Conservation (phyloP, 2,113 vertebrate genomes). For the Cygnus atratus region DNA sequence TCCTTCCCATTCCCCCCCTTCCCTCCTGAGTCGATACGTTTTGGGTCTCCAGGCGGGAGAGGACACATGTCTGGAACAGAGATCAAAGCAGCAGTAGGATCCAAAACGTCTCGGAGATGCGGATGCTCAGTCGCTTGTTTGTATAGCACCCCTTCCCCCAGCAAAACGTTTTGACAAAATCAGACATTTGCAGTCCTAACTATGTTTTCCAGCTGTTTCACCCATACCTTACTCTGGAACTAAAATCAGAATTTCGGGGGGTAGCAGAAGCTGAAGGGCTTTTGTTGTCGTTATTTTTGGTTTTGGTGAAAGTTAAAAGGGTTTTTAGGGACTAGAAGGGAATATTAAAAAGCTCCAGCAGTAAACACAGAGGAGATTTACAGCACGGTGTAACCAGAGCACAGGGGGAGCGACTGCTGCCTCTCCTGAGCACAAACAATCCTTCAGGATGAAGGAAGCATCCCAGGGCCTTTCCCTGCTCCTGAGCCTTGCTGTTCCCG, state of each 20-base stretch:
- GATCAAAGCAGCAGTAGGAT: slow-evolving; percentile 10
- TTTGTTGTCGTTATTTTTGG: no score
- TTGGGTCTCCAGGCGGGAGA: neutral
- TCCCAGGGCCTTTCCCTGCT: neutral
- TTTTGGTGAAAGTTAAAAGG: neutral
- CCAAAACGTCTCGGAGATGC: rapidly evolving
- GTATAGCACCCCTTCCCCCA: neutral
- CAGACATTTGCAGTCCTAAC: neutral
- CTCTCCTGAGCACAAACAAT: neutral
- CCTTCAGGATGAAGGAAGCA: neutral
- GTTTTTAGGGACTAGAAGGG: neutral
- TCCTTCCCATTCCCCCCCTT: neutral
- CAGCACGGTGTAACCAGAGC: neutral
- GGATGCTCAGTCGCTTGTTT: neutral
- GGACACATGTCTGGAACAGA: neutral
- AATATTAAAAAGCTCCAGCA: neutral
- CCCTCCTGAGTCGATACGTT: neutral
- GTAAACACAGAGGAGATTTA: neutral
- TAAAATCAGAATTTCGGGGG: neutral
- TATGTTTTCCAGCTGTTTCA: neutral
- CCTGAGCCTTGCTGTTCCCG: neutral
- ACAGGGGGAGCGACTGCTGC: neutral
- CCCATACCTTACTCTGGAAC: neutral
- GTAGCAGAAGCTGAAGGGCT: neutral
- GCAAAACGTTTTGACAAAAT: neutral